Conservation (phyloP, 2,888 invertebrate species). For the Acronicta leporina region DNA sequence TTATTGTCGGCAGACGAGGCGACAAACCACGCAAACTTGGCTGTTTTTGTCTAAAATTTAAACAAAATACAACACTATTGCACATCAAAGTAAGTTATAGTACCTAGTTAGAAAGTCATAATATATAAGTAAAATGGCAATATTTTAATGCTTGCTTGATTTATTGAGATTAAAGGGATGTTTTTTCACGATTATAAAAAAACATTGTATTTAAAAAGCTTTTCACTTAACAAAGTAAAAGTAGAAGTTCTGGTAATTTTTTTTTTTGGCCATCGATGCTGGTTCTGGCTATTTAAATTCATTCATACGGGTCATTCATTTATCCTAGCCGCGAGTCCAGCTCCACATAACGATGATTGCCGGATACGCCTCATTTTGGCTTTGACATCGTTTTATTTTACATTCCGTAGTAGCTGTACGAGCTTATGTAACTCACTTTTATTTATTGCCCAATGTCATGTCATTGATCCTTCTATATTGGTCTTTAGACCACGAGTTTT, state of each 20-base stretch:
- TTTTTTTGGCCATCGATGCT: slow-evolving; percentile 16
- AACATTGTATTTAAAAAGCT: neutral
- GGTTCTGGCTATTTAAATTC: slow-evolving; percentile 18
- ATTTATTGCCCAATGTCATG: neutral
- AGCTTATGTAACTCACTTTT: slow-evolving; percentile 5
- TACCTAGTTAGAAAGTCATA: slow-evolving; percentile 33
- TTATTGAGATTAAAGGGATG: neutral
- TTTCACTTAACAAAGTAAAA: too few relatives aligned
- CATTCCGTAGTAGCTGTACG: slow-evolving; percentile 15
- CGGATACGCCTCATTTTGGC: slow-evolving; percentile 38
- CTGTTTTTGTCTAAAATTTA: slow-evolving; percentile 67
- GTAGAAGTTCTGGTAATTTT: neutral
- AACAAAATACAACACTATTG: slow-evolving; percentile 67
- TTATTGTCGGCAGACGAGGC: slow-evolving; percentile 76
- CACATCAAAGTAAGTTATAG: slow-evolving; percentile 74
- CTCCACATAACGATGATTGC: slow-evolving; percentile 22
- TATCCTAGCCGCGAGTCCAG: slow-evolving; percentile 11
- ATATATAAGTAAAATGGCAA: neutral
- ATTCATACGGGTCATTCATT: slow-evolving; percentile 19
- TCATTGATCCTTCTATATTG: slow-evolving; percentile 1
- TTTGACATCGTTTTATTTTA: slow-evolving; percentile 28
- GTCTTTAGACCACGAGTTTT: slow-evolving; percentile 9
- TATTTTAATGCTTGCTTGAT: slow-evolving; percentile 23
- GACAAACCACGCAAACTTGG: slow-evolving; percentile 66
- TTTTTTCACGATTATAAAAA: too few relatives aligned